Evolutionary conservation across 2,888 invertebrate genomes (phyloP).

Genomic region (Graphium colonna): DNA sequence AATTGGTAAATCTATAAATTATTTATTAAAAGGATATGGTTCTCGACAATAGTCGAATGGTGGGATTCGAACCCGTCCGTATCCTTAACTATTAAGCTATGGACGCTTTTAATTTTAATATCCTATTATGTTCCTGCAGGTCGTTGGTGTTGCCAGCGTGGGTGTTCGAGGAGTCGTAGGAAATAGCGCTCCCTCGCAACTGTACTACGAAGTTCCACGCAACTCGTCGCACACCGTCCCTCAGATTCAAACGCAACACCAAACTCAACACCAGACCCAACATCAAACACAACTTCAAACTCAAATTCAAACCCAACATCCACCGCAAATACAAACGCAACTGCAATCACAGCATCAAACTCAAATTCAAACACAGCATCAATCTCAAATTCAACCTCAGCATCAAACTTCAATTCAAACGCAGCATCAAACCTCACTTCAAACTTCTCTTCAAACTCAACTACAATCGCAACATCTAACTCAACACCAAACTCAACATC

Average conservation of each 20-base stretch:
- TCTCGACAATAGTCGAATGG: no score
- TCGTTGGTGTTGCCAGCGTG: slow-evolving; percentile 62
- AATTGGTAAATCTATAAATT: no score
- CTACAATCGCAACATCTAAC: no score
- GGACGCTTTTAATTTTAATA: no score
- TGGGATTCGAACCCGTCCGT: no score
- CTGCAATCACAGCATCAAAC: slow-evolving; percentile 30
- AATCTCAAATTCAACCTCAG: no score
- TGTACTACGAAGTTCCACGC: slow-evolving; percentile 70
- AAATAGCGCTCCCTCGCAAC: slow-evolving; percentile 67
- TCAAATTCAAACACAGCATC: no score
- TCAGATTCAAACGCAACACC: slow-evolving; percentile 24
- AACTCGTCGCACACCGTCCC: slow-evolving; percentile 29
- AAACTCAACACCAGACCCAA: slow-evolving; percentile 45
- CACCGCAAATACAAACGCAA: slow-evolving; percentile 44
- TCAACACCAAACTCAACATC: slow-evolving; percentile 24
- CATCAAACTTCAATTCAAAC: no score
- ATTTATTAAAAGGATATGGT: no score
- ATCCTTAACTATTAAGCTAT: no score
- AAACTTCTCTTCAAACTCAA: no score
- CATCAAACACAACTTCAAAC: slow-evolving; percentile 44
- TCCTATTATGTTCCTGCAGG: slow-evolving; percentile 40
- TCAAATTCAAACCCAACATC: slow-evolving; percentile 44
- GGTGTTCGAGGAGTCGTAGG: slow-evolving; percentile 62
- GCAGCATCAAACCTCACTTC: no score